Base-by-base conservation (phyloP, 2,113 vertebrate species). In the Myocastor coypus region DNA sequence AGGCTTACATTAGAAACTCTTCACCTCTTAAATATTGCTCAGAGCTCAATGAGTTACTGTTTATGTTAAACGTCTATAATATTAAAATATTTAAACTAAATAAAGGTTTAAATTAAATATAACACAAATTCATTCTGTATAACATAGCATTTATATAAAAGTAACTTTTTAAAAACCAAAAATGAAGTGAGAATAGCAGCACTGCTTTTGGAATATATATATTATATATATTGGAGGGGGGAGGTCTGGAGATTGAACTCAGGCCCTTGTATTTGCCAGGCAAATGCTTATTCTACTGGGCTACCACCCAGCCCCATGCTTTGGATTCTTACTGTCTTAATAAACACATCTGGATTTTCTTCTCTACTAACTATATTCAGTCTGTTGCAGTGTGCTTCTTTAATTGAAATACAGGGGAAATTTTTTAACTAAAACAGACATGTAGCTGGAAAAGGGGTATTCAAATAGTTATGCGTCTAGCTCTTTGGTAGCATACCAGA, bases 61-160 rank as follows among this genome's bases (percentile, higher is more conserved):
- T n/a, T 42, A 81, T 11, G 4, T 26, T 92, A 20, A 88, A 42
- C 37, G 63, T 59, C 83, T 85, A 71, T 34, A 75, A 87, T 66
- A 30, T 50, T 91, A 66, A 64, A 64, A 64, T 28, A 66, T 32
- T 68, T 17, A 68, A 68, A 34, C 28, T 34, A 34, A 32, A 34
- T 17, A 73, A 92, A 59, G 59, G 24, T 81, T 32, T 26, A 42
- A 42, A 89, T 68, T 37, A 82, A 73, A 83, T 83, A 34, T 64
- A 93, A 69, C 3, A 69, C 83, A 82, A 94, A 92, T 37, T 59
- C 37, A 89, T 61, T 89, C 69, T 16, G 57, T 59, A 0, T n/a
- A 89, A 90, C 20, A 82, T 19, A 55, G 68, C 26, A 73, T 83
- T 87, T 69, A 92, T 46, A 87, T 68, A 42, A 92, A 91, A 94